Percentiles rank a stretch among this genome's conserved stretches.
Evolutionary conservation across 2,888 invertebrate genomes (phyloP).

Genomic region (Drosophila incognita): DNA sequence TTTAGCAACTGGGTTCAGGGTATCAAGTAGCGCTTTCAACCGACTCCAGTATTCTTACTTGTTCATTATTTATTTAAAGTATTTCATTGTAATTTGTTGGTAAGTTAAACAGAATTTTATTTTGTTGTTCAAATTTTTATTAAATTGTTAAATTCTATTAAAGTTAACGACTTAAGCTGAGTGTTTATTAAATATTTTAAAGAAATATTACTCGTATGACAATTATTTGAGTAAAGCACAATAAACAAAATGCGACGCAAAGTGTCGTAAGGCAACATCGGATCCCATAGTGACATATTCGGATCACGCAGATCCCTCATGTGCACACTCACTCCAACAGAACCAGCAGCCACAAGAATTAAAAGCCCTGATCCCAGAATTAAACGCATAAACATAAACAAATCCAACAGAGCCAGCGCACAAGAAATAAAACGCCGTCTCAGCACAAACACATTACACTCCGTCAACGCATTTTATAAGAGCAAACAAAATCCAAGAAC

Average conservation of each 20-base stretch:
- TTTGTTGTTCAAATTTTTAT: slow-evolving; percentile 40
- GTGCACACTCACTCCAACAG: too few species aligned
- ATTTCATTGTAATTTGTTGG: not conserved
- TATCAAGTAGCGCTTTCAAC: not conserved
- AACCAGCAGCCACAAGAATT: too few species aligned
- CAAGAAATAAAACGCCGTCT: too few species aligned
- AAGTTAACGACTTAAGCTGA: slow-evolving; percentile 75
- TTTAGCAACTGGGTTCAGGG: not conserved
- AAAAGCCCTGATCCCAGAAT: too few species aligned
- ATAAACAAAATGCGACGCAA: slow-evolving; percentile 15
- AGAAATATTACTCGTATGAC: slow-evolving; percentile 11
- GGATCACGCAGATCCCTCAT: too few species aligned
- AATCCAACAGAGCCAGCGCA: too few species aligned
- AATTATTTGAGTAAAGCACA: slow-evolving; percentile 18
- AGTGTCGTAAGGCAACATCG: slow-evolving; percentile 49
- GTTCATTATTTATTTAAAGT: not conserved
- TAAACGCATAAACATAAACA: too few species aligned
- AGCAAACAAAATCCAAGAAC: too few species aligned
- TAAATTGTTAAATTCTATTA: slow-evolving; percentile 74
- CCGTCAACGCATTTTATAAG: too few species aligned
- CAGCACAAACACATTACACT: too few species aligned
- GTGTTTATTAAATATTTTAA: slow-evolving; percentile 40
- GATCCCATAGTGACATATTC: slow-evolving; percentile 1
- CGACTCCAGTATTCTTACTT: not conserved
- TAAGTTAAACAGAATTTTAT: slow-evolving; percentile 10